Evolutionary conservation across 2,113 vertebrate species (phyloP).

Genomic region (Etia nguti): DNA sequence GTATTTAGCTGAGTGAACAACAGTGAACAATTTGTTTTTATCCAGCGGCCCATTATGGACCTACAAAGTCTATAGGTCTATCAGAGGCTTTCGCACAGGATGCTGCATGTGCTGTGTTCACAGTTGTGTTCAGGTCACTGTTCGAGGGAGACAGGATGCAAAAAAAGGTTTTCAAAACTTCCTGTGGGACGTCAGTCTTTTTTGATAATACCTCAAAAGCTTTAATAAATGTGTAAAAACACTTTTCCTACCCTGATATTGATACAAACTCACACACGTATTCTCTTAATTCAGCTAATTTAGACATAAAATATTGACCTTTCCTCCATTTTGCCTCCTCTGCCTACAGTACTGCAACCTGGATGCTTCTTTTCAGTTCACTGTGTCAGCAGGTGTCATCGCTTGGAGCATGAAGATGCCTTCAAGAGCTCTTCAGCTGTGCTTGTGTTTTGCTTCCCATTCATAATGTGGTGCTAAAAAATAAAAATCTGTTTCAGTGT

Average conservation of each 20-base stretch:
- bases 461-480: not conserved
- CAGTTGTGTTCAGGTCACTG: not conserved
- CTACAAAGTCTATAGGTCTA: not conserved
- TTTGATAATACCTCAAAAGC: not conserved
- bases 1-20: not conserved
- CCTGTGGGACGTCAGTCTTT: not conserved
- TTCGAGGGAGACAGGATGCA: rapidly evolving
- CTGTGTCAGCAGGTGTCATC: not conserved
- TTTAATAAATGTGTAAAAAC: not conserved
- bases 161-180: not conserved
- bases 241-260: not conserved
- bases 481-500: not conserved
- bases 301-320: not conserved
- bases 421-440: not conserved
- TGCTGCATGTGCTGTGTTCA: not conserved
- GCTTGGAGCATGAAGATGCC: not conserved
- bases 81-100: not conserved
- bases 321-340: not conserved
- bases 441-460: not conserved
- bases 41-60: not conserved
- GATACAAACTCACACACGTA: not conserved
- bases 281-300: not conserved
- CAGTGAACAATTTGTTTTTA: not conserved
- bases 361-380: not conserved
- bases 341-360: not conserved